Evolutionary conservation across 2,797 vertebrate genomes (phyloP), one percentile per base, ranked within the genome.

Genomic region (Glossophaga mutica): DNA sequence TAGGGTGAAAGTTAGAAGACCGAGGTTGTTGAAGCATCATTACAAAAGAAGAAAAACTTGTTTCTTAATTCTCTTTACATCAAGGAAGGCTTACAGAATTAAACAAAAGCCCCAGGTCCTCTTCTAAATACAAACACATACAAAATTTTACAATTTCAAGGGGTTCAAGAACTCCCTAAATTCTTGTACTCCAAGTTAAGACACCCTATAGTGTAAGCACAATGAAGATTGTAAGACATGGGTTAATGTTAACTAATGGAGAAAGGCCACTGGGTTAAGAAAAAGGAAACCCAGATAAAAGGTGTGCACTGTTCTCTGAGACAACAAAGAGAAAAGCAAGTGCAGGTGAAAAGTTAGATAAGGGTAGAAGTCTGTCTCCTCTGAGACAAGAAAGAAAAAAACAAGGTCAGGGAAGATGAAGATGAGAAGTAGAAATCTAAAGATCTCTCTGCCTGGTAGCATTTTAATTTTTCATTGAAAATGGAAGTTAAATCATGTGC

Each of bases 391-490:
- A 79, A 50, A 91, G 42, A 81, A 21, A 82, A 88, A 89, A 89
- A 16, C 12, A 93, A 94, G 10, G 11, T 7, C 9, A 90, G 19
- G 9, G 21, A 92, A 55, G 59, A 86, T 95, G 90, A 94, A 86
- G 48, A 52, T 65, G 55, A 88, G 29, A 1, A 4, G 19, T 26
- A 77, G 37, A 96, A 87, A 92, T 85, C 0, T 96, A n/a, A 93
- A 15, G 34, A 86, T 68, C 26, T 59, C 84, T 37, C 39, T 87
- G 18, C 71, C 34, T 96, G 68, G 19, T 44, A 59, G 14, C 82
- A 84, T 79, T 93, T 93, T 76, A 65, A 88, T 78, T 96, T 91
- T 89, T 71, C 78, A 82, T 67, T 67, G 34, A 85, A 85, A 92
- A 5, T 68, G 15, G 52, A 93, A 5, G 12, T 81, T 86, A 78